phyloP scores from a whole-genome alignment of 2,888 invertebrate genomes.

The Molorchus minor region DNA sequence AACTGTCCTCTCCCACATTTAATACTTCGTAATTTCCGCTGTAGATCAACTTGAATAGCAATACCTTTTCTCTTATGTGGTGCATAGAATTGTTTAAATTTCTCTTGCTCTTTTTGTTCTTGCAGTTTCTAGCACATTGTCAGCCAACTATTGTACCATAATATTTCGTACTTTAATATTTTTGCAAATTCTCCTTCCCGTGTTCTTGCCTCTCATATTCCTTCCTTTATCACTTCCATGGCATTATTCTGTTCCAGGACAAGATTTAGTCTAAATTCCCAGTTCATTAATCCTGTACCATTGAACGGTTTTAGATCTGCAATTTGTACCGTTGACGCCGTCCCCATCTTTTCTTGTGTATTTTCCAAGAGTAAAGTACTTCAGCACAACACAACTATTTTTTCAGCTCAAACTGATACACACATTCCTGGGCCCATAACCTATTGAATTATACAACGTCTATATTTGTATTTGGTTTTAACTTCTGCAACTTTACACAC shows the following conservation, averaged over 20 bases:
- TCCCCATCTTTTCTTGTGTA: background rate
- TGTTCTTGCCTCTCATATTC: background rate
- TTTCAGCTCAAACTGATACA: no score
- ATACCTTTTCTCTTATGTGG: background rate
- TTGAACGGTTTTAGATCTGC: background rate
- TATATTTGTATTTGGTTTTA: no score
- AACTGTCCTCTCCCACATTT: background rate
- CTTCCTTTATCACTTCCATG: background rate
- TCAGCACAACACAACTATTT: no score
- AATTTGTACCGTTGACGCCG: background rate
- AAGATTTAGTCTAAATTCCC: background rate
- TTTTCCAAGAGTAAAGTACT: background rate
- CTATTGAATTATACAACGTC: no score
- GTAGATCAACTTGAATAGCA: background rate
- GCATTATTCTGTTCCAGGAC: background rate
- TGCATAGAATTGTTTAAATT: background rate
- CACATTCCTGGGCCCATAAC: no score
- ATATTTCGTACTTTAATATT: background rate
- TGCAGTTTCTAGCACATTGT: background rate
- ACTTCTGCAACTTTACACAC: no score
- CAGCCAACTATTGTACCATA: background rate
- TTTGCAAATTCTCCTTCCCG: background rate
- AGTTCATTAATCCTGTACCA: background rate
- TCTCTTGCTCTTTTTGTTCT: background rate
- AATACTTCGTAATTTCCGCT: background rate